phyloP scores from a whole-genome alignment of 2,797 vertebrate species.

The Halcyon badia region DNA sequence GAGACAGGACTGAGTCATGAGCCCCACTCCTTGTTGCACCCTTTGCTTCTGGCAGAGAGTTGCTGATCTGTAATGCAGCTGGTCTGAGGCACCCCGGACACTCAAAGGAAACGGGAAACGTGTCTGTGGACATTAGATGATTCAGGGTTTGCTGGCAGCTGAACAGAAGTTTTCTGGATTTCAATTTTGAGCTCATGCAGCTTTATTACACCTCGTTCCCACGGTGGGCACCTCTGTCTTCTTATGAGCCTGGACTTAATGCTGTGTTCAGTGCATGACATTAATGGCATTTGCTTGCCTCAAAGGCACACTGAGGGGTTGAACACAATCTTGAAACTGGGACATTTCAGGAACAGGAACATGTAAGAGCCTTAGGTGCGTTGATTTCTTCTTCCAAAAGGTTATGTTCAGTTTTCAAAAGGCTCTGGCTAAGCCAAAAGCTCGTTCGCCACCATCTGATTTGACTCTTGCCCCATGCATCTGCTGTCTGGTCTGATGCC shows the following conservation, averaged over 20 bases:
- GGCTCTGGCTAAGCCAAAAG: not conserved
- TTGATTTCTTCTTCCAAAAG: not conserved
- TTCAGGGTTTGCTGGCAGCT: conserved; percentile 59
- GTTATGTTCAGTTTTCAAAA: not conserved
- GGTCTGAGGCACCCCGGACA: conserved; percentile 35
- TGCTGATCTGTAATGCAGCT: not conserved
- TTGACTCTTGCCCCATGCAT: not conserved
- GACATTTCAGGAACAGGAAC: not conserved
- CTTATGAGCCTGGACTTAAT: not conserved
- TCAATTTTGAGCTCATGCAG: not conserved
- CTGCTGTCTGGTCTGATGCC: not conserved
- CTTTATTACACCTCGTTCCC: conserved; percentile 48
- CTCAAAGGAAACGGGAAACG: conserved; percentile 33
- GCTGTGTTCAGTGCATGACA: accelerated
- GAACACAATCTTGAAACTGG: accelerated
- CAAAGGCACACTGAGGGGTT: not conserved
- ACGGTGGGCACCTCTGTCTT: not conserved
- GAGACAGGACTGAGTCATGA: conserved; percentile 32
- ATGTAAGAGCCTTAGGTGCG: not conserved
- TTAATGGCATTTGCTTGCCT: not conserved
- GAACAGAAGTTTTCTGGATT: conserved; percentile 57
- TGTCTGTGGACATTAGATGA: conserved; percentile 49
- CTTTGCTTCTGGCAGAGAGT: not conserved
- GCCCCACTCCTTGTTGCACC: not conserved
- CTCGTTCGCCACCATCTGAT: not conserved